Evolutionary conservation across 2,888 invertebrate species (phyloP).

Genomic region (Thereva nobilitata): DNA sequence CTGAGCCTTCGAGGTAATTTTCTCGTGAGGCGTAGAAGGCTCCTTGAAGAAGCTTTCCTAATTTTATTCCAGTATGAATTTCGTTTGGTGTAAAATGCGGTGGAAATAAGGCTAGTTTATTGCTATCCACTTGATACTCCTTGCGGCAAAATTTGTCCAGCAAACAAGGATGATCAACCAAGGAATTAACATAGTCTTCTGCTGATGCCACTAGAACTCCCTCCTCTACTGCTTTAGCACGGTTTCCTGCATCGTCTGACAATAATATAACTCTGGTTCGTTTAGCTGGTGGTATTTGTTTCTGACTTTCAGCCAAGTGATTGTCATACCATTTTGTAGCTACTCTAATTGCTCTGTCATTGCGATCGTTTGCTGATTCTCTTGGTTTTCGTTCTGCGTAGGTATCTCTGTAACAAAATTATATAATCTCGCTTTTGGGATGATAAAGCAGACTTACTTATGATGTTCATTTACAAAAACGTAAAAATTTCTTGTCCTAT

Average conservation of each 20-base stretch:
- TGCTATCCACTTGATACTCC: slow-evolving; percentile 64
- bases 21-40: slow-evolving; percentile 85
- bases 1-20: slow-evolving; percentile 91
- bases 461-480: slow-evolving; percentile 97
- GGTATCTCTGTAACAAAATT: slow-evolving; percentile 69
- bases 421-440: slow-evolving; percentile 15
- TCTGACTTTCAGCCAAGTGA: slow-evolving; percentile 64
- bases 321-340: slow-evolving; percentile 82
- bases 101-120: slow-evolving; percentile 74
- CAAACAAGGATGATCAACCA: slow-evolving; percentile 70
- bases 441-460: slow-evolving; percentile 64
- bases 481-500: slow-evolving; percentile 80
- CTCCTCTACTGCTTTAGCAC: slow-evolving; percentile 70
- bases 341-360: slow-evolving; percentile 85
- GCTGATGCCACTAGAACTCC: slow-evolving; percentile 71
- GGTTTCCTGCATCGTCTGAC: slow-evolving; percentile 83
- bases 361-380: slow-evolving; percentile 87
- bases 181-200: slow-evolving; percentile 72
- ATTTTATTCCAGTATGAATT: slow-evolving; percentile 79
- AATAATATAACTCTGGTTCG: slow-evolving; percentile 72
- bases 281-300: slow-evolving; percentile 43
- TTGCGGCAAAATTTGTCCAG: slow-evolving; percentile 80
- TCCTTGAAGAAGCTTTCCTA: slow-evolving; percentile 77
- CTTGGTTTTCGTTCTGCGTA: slow-evolving; percentile 80
- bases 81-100: slow-evolving; percentile 80